phyloP scores from a whole-genome alignment of 2,888 invertebrate genomes.

The Lasioglossum malachurum region DNA sequence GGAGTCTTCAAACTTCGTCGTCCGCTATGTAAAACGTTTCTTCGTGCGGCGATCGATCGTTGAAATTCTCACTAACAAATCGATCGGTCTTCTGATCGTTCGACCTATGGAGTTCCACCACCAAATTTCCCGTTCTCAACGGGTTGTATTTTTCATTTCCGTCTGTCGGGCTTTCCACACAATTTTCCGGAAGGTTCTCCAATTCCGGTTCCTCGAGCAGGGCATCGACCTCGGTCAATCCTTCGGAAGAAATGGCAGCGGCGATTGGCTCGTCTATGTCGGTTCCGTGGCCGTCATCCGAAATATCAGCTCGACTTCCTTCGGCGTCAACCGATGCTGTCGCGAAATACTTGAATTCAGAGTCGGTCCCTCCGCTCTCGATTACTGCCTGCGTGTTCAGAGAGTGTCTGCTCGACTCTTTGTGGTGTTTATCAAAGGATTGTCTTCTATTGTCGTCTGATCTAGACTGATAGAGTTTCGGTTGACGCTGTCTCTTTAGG shows the following conservation, averaged over 20 bases:
- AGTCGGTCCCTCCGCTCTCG: constrained; percentile 70
- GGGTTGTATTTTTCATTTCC: constrained; percentile 33
- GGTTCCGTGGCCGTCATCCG: constrained; percentile 75
- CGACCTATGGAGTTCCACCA: background rate
- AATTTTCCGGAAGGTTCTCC: constrained; percentile 78
- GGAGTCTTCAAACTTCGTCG: constrained; percentile 51
- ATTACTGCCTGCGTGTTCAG: constrained; percentile 76
- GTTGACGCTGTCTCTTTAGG: constrained; percentile 75
- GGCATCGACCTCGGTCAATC: constrained; percentile 76
- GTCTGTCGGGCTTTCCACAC: constrained; percentile 63
- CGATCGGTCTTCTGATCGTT: background rate
- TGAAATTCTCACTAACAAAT: background rate
- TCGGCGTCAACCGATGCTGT: constrained; percentile 77
- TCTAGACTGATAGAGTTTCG: constrained; percentile 82
- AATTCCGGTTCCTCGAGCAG: constrained; percentile 82
- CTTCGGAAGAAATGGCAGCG: constrained; percentile 71
- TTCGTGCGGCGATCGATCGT: constrained; percentile 27
- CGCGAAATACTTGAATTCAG: constrained; percentile 81
- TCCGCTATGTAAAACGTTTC: constrained; percentile 60
- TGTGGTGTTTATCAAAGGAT: constrained; percentile 80
- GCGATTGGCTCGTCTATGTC: constrained; percentile 75
- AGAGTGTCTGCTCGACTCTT: constrained; percentile 77
- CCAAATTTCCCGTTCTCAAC: constrained; percentile 15
- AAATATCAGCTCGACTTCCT: constrained; percentile 77
- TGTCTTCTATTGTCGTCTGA: constrained; percentile 82